Evolutionary conservation across 2,113 vertebrate species (phyloP).

Genomic region (Maccullochella peelii): DNA sequence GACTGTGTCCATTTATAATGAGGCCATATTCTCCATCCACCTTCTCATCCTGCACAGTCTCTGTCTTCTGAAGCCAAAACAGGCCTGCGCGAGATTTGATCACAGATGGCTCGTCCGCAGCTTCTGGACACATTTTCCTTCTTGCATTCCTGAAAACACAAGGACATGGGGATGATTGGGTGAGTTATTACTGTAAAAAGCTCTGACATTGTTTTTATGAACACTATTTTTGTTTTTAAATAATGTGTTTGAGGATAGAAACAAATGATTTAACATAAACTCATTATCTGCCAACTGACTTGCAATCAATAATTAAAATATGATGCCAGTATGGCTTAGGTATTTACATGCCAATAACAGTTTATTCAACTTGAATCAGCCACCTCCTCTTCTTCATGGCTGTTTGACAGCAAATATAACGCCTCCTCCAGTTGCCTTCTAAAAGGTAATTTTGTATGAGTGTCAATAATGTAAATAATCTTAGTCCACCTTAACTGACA

Average conservation of each 20-base stretch:
- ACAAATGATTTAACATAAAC: neutral
- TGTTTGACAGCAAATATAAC: neutral
- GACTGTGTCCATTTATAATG: constrained; percentile 92
- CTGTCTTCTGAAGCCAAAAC: constrained; percentile 73
- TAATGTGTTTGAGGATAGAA: neutral
- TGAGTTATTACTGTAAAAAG: neutral
- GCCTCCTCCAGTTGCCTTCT: neutral
- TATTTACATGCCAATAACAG: neutral
- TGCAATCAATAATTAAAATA: neutral
- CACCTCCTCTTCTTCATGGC: neutral
- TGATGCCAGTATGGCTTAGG: neutral
- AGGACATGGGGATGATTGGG: neutral
- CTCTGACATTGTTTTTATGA: neutral
- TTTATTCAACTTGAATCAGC: too few species aligned
- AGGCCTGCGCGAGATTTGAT: constrained; percentile 69
- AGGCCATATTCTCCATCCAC: constrained; percentile 89
- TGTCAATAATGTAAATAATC: too few species aligned
- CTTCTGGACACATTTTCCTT: constrained; percentile 86
- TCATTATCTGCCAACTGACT: neutral
- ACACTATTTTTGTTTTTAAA: neutral
- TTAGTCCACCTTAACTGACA: neutral
- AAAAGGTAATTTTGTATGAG: too few species aligned
- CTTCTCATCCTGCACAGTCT: constrained; percentile 86
- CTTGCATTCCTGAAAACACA: constrained; percentile 84
- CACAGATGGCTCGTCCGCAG: constrained; percentile 75